Conservation (phyloP, 1,140 invertebrate species). For the Drosophila pachea region DNA sequence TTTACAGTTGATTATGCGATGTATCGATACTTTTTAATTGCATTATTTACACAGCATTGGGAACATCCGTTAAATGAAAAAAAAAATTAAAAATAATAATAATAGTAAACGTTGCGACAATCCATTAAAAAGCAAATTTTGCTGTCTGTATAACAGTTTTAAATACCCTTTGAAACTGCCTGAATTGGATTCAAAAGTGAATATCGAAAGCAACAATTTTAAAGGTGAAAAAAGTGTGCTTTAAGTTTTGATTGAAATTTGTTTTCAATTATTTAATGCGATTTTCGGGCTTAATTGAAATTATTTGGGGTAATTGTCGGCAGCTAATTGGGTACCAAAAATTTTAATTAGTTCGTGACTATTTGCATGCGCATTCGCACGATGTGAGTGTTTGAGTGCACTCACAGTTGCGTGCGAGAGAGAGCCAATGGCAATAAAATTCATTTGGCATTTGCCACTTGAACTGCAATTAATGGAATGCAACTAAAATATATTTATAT, state of each 20-base stretch:
- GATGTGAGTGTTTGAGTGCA: conserved; percentile 7
- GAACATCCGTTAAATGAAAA: neutral
- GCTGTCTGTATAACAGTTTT: no score
- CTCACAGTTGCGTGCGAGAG: conserved; percentile 10
- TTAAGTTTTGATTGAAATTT: neutral
- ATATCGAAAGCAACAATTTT: neutral
- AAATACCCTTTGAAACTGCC: no score
- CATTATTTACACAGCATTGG: conserved; percentile 36
- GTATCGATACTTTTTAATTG: conserved; percentile 17
- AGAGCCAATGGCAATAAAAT: conserved; percentile 49
- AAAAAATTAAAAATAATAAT: neutral
- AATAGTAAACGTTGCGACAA: conserved; percentile 5
- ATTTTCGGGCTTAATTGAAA: conserved; percentile 38
- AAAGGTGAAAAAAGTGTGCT: neutral
- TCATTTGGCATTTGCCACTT: conserved; percentile 63
- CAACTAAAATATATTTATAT: conserved; percentile 51
- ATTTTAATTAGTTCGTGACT: conserved; percentile 61
- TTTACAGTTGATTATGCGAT: conserved; percentile 27
- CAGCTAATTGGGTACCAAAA: conserved; percentile 53
- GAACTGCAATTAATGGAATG: conserved; percentile 62
- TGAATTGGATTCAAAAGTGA: no score
- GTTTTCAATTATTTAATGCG: neutral
- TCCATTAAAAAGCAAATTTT: neutral
- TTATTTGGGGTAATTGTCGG: conserved; percentile 40
- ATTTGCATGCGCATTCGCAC: neutral